Conservation (phyloP, 2,888 invertebrate genomes). For the Caenorhabditis doughertyi region DNA sequence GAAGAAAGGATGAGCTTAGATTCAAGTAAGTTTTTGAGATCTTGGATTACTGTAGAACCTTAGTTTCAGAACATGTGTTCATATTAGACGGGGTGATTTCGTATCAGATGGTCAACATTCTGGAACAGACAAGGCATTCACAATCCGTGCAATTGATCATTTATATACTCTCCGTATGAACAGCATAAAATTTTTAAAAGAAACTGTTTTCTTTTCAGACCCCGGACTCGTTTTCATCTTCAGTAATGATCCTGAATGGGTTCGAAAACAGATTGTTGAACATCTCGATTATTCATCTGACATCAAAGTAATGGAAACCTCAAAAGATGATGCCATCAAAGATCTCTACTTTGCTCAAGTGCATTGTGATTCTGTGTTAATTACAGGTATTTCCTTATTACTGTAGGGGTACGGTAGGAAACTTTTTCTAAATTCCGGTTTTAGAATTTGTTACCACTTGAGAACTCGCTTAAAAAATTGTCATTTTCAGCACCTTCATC, state of each 20-base stretch:
- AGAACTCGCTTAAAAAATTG: background rate
- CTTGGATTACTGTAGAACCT: background rate
- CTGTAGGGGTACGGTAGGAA: background rate
- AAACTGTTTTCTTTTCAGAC: constrained; percentile 11
- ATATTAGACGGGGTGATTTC: constrained; percentile 54
- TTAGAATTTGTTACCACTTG: no score
- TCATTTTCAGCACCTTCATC: constrained; percentile 53
- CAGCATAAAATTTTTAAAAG: no score
- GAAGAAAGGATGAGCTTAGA: constrained; percentile 12
- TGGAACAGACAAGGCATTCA: constrained; percentile 42
- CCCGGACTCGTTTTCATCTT: constrained; percentile 31
- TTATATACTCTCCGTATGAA: constrained; percentile 35
- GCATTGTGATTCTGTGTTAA: constrained; percentile 53
- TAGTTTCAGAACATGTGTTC: constrained; percentile 51
- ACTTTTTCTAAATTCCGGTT: no score
- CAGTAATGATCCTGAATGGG: constrained; percentile 44
- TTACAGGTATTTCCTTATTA: constrained; percentile 38
- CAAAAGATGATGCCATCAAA: constrained; percentile 19
- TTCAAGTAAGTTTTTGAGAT: constrained; percentile 36
- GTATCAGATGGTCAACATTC: constrained; percentile 36
- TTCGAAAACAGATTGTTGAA: background rate
- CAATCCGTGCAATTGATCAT: constrained; percentile 36
- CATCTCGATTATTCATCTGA: constrained; percentile 27
- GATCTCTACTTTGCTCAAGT: constrained; percentile 51
- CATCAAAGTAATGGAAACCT: constrained; percentile 29